Conservation (phyloP, 1,140 invertebrate species). For the Saccostrea glomerata region DNA sequence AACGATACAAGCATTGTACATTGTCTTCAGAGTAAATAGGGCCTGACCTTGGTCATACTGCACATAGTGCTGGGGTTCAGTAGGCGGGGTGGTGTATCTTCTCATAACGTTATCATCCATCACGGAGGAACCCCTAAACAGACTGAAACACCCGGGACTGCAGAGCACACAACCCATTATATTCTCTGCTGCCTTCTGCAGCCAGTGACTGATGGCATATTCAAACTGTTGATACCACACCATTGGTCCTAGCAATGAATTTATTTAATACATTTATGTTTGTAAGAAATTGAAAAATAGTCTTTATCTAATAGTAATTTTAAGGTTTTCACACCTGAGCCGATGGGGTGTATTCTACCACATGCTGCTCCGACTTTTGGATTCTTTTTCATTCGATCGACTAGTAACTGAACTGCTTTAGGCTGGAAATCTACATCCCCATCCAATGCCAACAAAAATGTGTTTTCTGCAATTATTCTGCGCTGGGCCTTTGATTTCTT, state of each 20-base stretch:
- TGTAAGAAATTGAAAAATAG: no score
- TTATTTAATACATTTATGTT: neutral
- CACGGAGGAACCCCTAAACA: slow-evolving; percentile 82
- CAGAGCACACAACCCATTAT: slow-evolving; percentile 84
- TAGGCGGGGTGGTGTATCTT: slow-evolving; percentile 81
- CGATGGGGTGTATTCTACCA: slow-evolving; percentile 81
- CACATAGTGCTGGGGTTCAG: slow-evolving; percentile 82
- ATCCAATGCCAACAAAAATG: slow-evolving; percentile 81
- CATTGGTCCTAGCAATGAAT: slow-evolving; percentile 79
- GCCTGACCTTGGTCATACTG: slow-evolving; percentile 83
- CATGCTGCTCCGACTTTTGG: slow-evolving; percentile 81
- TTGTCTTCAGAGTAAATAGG: no score
- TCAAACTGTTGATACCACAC: slow-evolving; percentile 86
- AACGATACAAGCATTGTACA: no score
- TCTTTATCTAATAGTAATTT: no score
- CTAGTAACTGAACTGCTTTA: slow-evolving; percentile 79
- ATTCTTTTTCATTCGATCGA: slow-evolving; percentile 82
- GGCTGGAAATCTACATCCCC: slow-evolving; percentile 83
- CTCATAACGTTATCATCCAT: slow-evolving; percentile 85
- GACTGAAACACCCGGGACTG: slow-evolving; percentile 83
- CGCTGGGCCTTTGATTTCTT: slow-evolving; percentile 88
- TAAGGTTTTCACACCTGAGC: slow-evolving; percentile 71
- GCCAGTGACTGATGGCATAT: slow-evolving; percentile 85
- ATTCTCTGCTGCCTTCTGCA: slow-evolving; percentile 85
- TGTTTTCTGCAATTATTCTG: slow-evolving; percentile 85